A percentile compares a stretch with the other conserved stretches of the same genome.
These are phyloP conservation scores for Deilephila elpenor DNA, from an alignment of 2,888 invertebrate genomes.

Conservation along the genomic window DNA sequence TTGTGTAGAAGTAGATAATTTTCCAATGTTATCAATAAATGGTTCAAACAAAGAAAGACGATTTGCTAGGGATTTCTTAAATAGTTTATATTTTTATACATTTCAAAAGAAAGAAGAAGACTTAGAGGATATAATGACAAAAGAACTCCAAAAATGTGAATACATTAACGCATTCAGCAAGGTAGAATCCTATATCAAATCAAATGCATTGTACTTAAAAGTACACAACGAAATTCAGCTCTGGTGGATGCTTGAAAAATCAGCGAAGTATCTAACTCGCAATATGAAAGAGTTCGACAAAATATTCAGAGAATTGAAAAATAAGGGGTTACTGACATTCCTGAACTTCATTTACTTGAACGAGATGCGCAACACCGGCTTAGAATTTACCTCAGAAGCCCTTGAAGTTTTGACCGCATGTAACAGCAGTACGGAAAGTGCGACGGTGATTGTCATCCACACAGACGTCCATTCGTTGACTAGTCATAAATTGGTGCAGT, in stretches of 20 bases:
- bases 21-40: conserved; percentile 34
- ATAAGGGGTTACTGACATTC: conserved; percentile 7
- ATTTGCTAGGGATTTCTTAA: conserved; percentile 23
- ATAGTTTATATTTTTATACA: conserved; percentile 27
- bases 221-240: conserved; percentile 10
- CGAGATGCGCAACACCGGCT: not conserved
- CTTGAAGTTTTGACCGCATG: conserved; percentile 8
- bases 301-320: not conserved
- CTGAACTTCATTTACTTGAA: conserved; percentile 2
- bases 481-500: conserved; percentile 18
- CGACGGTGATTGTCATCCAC: not conserved
- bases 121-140: not conserved
- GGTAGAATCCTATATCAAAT: not conserved
- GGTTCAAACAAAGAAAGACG: conserved; percentile 8
- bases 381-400: not conserved
- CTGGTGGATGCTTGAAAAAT: conserved; percentile 4
- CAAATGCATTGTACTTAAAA: conserved; percentile 9
- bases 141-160: conserved; percentile 6
- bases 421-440: not conserved
- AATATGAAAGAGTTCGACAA: not conserved
- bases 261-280: not conserved
- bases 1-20: conserved; percentile 30
- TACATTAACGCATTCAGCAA: not conserved
- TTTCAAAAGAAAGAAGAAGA: conserved; percentile 30
- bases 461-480: not conserved